Conservation (phyloP, 2,888 invertebrate genomes). For the Epirrhoe alternata region DNA sequence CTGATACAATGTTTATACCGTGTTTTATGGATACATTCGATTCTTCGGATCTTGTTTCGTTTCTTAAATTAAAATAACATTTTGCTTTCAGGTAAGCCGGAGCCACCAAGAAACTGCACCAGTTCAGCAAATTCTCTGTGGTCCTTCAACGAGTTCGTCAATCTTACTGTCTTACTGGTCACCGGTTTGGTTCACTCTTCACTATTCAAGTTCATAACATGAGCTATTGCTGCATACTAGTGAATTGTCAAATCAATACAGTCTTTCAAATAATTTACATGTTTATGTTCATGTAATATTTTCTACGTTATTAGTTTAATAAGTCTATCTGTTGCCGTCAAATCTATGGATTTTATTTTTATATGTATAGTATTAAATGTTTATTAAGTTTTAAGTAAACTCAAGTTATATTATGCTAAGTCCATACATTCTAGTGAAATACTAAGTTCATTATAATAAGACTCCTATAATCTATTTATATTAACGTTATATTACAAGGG, state of each 20-base stretch:
- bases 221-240: constrained; percentile 36
- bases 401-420: constrained; percentile 79
- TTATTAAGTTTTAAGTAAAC: constrained; percentile 78
- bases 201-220: constrained; percentile 64
- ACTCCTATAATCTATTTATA: constrained; percentile 67
- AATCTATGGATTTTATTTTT: constrained; percentile 65
- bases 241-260: constrained; percentile 37
- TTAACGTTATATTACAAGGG: constrained; percentile 75
- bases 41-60: too few species aligned
- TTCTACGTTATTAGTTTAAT: constrained; percentile 51
- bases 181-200: constrained; percentile 55
- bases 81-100: constrained; percentile 67
- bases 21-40: too few species aligned
- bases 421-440: constrained; percentile 65
- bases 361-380: constrained; percentile 61
- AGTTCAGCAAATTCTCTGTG: constrained; percentile 55
- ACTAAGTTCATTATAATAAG: constrained; percentile 71
- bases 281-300: constrained; percentile 47
- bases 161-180: constrained; percentile 49
- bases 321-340: constrained; percentile 61
- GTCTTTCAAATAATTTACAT: constrained; percentile 39
- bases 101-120: constrained; percentile 75
- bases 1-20: too few species aligned
- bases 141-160: constrained; percentile 53
- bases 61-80: too few species aligned